These are phyloP conservation scores for Ageneiosus marmoratus DNA, from an alignment of 2,113 vertebrate species.

Conservation along the genomic window DNA sequence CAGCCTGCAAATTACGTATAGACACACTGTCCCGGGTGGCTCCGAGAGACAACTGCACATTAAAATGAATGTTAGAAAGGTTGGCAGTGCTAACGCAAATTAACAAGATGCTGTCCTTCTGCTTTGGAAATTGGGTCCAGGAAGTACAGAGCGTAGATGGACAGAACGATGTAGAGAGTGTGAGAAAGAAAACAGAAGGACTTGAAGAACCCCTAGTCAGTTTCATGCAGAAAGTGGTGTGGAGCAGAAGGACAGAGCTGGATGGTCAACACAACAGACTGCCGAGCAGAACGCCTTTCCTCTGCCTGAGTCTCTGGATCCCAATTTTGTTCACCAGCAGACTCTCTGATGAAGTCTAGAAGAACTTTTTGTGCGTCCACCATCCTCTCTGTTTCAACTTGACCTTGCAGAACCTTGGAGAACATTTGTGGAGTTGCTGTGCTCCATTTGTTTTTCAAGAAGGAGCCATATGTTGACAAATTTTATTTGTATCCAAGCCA, in stretches of 20 bases:
- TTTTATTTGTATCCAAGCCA: not conserved
- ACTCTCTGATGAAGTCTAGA: not conserved
- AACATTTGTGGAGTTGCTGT: conserved; percentile 6
- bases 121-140: conserved; percentile 30
- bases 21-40: conserved; percentile 40
- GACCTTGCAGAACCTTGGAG: not conserved
- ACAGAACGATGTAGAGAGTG: conserved; percentile 41
- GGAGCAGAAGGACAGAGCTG: conserved; percentile 46
- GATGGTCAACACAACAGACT: conserved; percentile 49
- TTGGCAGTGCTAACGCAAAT: conserved; percentile 41
- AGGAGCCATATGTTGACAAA: not conserved
- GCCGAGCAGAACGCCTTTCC: conserved; percentile 40
- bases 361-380: conserved; percentile 15
- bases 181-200: conserved; percentile 38
- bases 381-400: not conserved
- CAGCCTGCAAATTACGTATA: conserved; percentile 52
- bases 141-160: conserved; percentile 27
- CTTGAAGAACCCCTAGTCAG: conserved; percentile 23
- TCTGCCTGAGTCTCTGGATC: conserved; percentile 27
- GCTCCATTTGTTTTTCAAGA: conserved; percentile 16
- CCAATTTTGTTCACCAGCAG: conserved; percentile 29
- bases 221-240: conserved; percentile 24
- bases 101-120: conserved; percentile 50
- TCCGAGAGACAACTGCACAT: conserved; percentile 51
- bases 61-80: conserved; percentile 49